phyloP scores from a whole-genome alignment of 2,797 vertebrate species.

The Micrastur ruficollis region DNA sequence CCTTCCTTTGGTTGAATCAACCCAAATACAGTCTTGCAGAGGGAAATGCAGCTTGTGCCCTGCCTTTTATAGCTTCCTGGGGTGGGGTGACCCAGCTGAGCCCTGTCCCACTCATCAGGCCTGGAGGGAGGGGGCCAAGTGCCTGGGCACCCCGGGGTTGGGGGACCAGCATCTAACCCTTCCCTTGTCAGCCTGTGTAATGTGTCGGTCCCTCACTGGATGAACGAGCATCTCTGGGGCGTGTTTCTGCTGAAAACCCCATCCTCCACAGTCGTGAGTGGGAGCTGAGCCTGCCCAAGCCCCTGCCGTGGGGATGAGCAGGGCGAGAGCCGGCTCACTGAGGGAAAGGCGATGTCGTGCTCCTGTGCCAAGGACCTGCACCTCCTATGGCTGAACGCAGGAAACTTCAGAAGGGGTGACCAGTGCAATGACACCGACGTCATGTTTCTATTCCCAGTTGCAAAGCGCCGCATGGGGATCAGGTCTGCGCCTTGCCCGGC shows the following conservation, averaged over 20 bases:
- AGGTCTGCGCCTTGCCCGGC: accelerated
- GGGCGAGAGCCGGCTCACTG: accelerated
- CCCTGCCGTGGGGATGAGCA: accelerated
- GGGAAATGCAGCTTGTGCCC: accelerated
- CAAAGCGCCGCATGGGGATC: accelerated
- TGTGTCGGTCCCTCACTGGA: accelerated
- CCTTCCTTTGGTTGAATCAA: not conserved
- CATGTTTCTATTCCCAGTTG: not conserved
- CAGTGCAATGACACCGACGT: accelerated
- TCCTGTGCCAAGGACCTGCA: accelerated
- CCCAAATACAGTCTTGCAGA: not conserved
- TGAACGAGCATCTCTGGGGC: accelerated
- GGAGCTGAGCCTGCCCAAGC: not conserved
- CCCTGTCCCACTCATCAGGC: not conserved
- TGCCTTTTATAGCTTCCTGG: not conserved
- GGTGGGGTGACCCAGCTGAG: not conserved
- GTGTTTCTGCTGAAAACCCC: not conserved
- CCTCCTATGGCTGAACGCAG: too few species aligned
- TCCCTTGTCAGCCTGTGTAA: accelerated
- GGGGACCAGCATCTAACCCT: not conserved
- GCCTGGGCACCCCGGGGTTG: accelerated
- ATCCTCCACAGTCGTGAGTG: accelerated
- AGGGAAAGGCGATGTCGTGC: not conserved
- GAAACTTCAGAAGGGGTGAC: accelerated
- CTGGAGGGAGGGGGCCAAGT: not conserved